Conservation (phyloP, 2,113 vertebrate species). For the Pavo muticus region DNA sequence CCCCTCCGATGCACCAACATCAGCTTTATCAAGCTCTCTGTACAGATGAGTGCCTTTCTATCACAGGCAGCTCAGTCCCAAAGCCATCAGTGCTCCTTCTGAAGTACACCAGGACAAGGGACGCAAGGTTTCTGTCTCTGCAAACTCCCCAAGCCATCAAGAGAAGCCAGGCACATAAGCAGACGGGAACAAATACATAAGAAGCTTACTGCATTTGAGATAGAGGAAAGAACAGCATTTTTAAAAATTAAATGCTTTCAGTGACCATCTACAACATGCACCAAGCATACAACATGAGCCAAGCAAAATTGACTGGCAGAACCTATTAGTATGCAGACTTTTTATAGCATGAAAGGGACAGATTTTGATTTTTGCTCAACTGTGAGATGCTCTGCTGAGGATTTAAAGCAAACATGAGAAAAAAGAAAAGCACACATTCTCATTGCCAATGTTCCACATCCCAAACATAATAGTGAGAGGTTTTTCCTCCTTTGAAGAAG, state of each 20-base stretch:
- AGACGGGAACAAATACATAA: not conserved
- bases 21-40: not conserved
- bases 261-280: not conserved
- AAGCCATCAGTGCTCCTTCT: not conserved
- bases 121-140: not conserved
- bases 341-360: not conserved
- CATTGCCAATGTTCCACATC: not conserved
- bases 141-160: not conserved
- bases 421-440: not conserved
- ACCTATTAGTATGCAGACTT: not conserved
- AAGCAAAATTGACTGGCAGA: not conserved
- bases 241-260: not conserved
- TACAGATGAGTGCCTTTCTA: not conserved
- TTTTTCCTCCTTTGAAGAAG: slow-evolving; percentile 6
- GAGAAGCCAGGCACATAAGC: not conserved
- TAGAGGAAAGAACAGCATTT: not conserved
- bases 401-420: slow-evolving; percentile 3
- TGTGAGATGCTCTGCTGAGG: not conserved
- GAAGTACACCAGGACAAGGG: accelerated
- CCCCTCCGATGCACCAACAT: not conserved
- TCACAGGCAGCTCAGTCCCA: not conserved
- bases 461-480: not conserved
- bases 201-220: not conserved
- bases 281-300: not conserved
- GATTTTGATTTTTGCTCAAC: not conserved